A percentile compares a stretch with the other conserved stretches of the same genome.
Evolutionary conservation across 2,888 invertebrate genomes (phyloP).

Genomic region (Branchipolynoe longqiensis): DNA sequence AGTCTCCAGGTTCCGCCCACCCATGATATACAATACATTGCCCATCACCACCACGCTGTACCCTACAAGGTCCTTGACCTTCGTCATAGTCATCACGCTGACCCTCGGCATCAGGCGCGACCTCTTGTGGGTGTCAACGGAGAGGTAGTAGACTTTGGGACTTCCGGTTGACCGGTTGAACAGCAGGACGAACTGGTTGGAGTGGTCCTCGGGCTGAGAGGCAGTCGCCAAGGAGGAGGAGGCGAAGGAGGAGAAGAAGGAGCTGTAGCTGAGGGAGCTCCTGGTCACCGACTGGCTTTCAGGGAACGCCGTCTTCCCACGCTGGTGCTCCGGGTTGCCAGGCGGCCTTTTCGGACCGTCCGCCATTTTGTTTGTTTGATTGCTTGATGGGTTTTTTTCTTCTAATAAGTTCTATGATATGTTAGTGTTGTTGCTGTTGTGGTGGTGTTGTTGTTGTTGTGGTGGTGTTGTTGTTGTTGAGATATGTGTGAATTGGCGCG

Average conservation of each 20-base stretch:
- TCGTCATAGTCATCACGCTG: conserved; percentile 70
- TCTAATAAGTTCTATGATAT: too few relatives aligned
- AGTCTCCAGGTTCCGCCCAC: conserved; percentile 71
- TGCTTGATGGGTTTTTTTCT: too few relatives aligned
- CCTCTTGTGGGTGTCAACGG: conserved; percentile 72
- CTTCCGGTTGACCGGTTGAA: conserved; percentile 74
- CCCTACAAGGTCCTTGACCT: conserved; percentile 71
- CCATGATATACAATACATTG: conserved; percentile 71
- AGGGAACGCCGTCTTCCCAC: background rate
- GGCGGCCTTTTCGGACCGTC: too few relatives aligned
- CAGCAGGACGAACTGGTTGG: conserved; percentile 72
- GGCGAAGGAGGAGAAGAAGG: background rate
- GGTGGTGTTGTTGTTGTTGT: too few relatives aligned
- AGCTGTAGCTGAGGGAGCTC: conserved; percentile 9
- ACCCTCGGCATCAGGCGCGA: conserved; percentile 72
- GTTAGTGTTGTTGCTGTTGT: too few relatives aligned
- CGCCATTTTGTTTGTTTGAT: too few relatives aligned
- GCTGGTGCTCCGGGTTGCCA: background rate
- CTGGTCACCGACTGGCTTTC: background rate
- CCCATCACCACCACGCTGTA: conserved; percentile 72
- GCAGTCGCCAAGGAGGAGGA: background rate
- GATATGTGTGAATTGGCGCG: too few relatives aligned
- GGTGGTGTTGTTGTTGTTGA: too few relatives aligned
- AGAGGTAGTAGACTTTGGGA: conserved; percentile 73
- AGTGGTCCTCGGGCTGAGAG: background rate